Conservation (phyloP, 1,140 invertebrate genomes). For the Diorhabda sublineata region DNA sequence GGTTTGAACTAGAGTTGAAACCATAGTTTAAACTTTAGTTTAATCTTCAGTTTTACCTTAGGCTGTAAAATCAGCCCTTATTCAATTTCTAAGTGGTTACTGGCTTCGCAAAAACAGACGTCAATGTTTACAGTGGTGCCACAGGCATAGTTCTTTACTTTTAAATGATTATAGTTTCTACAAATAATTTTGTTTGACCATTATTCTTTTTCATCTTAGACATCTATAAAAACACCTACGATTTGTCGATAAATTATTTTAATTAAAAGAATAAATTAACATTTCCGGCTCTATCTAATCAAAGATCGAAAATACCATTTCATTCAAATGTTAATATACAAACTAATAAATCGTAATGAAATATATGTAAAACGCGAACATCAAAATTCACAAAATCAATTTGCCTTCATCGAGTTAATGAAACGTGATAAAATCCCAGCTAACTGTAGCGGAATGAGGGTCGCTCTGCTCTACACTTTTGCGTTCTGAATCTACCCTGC, state of each 20-base stretch:
- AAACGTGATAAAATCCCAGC: slow-evolving; percentile 28
- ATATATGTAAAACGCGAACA: slow-evolving; percentile 22
- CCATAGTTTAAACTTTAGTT: too few relatives aligned
- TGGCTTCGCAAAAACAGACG: too few relatives aligned
- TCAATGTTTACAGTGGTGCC: too few relatives aligned
- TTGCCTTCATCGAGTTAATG: slow-evolving; percentile 24
- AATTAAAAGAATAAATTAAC: background rate
- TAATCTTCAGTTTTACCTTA: too few relatives aligned
- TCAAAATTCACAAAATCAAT: slow-evolving; percentile 32
- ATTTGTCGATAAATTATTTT: background rate
- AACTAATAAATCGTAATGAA: slow-evolving; percentile 19
- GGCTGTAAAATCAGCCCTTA: too few relatives aligned
- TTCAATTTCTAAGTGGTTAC: too few relatives aligned
- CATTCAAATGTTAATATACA: background rate
- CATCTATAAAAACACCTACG: too few relatives aligned
- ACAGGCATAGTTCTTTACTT: too few relatives aligned
- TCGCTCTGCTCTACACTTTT: slow-evolving; percentile 3
- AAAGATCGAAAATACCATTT: background rate
- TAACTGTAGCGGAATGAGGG: slow-evolving; percentile 24
- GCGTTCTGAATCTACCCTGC: background rate
- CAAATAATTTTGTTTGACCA: too few relatives aligned
- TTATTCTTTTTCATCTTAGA: too few relatives aligned
- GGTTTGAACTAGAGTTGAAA: too few relatives aligned
- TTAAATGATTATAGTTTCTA: too few relatives aligned
- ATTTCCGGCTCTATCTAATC: background rate